Evolutionary conservation across 2,797 vertebrate species (phyloP).

Genomic region (Euthynnus affinis): DNA sequence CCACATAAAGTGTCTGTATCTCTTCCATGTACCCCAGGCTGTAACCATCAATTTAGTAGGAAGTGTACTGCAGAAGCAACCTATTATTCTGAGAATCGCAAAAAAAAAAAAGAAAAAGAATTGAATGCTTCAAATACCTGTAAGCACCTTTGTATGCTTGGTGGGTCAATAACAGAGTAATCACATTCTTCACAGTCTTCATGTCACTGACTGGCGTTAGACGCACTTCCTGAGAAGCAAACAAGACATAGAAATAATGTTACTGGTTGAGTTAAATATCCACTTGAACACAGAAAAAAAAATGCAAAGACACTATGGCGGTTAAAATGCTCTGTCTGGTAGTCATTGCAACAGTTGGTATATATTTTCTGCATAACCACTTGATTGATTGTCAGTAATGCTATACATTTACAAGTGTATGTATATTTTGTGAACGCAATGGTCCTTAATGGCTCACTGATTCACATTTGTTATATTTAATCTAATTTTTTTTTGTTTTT

Average conservation of each 20-base stretch:
- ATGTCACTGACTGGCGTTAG: background rate
- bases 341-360: background rate
- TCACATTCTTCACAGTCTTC: conserved; percentile 49
- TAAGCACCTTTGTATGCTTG: conserved; percentile 32
- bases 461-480: background rate
- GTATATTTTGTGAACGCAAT: background rate
- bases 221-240: conserved; percentile 14
- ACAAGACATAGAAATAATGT: conserved; percentile 24
- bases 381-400: background rate
- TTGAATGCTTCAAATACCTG: conserved; percentile 30
- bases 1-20: background rate
- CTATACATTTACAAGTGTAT: background rate
- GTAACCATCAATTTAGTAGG: conserved; percentile 40
- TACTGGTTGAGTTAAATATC: conserved; percentile 13
- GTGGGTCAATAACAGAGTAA: conserved; percentile 47
- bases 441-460: background rate
- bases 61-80: conserved; percentile 34
- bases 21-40: conserved; percentile 25
- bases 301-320: background rate
- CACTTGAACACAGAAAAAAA: background rate
- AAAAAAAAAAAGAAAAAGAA: conserved; percentile 10
- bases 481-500: conserved; percentile 8
- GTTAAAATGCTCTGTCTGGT: background rate
- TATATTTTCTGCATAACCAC: background rate
- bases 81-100: conserved; percentile 28